Conservation (phyloP, 2,797 vertebrate species). For the Pogoniulus pusillus region DNA sequence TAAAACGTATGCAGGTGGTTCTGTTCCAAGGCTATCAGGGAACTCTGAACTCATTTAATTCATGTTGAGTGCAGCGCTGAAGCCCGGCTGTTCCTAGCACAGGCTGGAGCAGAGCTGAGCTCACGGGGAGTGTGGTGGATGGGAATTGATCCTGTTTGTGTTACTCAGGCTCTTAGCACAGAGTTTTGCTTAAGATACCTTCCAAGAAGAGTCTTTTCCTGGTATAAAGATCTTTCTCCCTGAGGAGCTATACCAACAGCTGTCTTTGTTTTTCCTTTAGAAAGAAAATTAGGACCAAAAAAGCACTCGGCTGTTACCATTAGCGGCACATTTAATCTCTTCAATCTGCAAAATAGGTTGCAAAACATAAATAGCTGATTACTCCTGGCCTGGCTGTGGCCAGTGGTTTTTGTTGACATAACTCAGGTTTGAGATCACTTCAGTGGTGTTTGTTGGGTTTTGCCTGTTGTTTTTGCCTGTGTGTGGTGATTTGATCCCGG, state of each 20-base stretch:
- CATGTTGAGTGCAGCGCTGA: background rate
- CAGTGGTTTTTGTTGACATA: constrained; percentile 65
- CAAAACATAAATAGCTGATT: constrained; percentile 71
- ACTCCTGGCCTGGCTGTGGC: constrained; percentile 66
- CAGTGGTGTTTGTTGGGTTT: constrained; percentile 49
- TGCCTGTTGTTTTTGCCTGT: constrained; percentile 56
- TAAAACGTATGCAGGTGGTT: background rate
- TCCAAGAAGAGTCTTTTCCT: constrained; percentile 19
- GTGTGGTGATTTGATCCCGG: constrained; percentile 33
- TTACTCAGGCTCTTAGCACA: background rate
- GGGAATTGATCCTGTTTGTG: background rate
- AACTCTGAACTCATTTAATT: background rate
- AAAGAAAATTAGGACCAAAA: constrained; percentile 27
- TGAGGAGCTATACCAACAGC: constrained; percentile 52
- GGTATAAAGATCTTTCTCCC: constrained; percentile 40
- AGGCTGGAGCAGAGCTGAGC: background rate
- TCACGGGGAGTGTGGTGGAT: background rate
- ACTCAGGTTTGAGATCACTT: constrained; percentile 67
- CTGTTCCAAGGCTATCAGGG: background rate
- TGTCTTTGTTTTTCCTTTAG: constrained; percentile 59
- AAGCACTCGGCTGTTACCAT: constrained; percentile 38
- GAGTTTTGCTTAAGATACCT: constrained; percentile 11
- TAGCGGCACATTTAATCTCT: constrained; percentile 68
- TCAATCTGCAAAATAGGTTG: constrained; percentile 69
- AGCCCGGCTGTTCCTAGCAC: background rate